Evolutionary conservation across 1,140 invertebrate genomes (phyloP), one percentile per base, ranked within the genome.

Genomic region (Amphibalanus amphitrite): DNA sequence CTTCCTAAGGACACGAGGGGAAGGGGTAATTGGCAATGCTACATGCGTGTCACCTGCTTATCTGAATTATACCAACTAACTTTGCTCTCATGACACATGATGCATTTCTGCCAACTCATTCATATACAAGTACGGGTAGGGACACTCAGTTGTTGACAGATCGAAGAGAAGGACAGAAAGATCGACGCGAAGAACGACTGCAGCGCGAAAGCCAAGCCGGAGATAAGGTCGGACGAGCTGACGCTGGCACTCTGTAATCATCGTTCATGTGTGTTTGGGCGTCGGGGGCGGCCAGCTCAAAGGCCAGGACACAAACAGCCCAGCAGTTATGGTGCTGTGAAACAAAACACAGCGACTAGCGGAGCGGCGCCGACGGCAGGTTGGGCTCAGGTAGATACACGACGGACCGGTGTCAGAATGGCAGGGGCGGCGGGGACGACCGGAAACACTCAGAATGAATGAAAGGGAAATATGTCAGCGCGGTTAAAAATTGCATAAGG

Each of bases 1-100:
- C 84, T 93, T 93, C 77, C 91, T 93, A 79, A 29, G 78, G 78
- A 77, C 77, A 72, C 13, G 71, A 67, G 33, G 26, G 65, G 28
- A 28, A 8, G 20, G n/a, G 10, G 65, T 13, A 13, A 59, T 25
- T 59, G 47, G 47, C 13, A 15, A 13, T 59, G 13, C 25, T 59
- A 25, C 25, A 59, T 25, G 13, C 47, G 47, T 59, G 47, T 59
- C 47, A 15, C 13, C 25, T 25, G 25, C 47, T 15, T 25, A 59
- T 25, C 13, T 25, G 25, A 59, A 59, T 25, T 15, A 59, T 25
- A 59, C 47, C 13, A 13, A 59, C 47, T 59, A 13, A 59, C 25
- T 25, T 15, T 13, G 47, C 25, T 13, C 13, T 59, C 13, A 59
- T 59, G 13, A 25, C 47, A 59, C 47, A 25, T 59, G 47, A 13